Evolutionary conservation across 2,113 vertebrate genomes (phyloP).

Genomic region (Silurus meridionalis): DNA sequence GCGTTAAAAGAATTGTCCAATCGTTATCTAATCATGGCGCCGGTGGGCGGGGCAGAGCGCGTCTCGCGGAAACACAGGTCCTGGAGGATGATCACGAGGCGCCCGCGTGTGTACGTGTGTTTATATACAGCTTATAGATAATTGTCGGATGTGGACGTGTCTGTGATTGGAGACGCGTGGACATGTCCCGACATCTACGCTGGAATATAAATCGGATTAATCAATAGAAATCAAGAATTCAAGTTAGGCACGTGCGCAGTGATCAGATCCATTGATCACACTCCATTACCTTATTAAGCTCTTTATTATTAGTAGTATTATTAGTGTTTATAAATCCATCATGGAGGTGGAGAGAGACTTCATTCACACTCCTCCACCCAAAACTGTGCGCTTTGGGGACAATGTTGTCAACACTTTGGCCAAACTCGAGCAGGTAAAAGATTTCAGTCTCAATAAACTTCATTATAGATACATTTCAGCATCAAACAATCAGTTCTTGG

Average conservation of each 20-base stretch:
- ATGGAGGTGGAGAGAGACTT: conserved; percentile 83
- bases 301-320: too few relatives aligned
- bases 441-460: neutral
- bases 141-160: neutral
- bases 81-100: neutral
- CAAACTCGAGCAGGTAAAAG: conserved; percentile 81
- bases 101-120: neutral
- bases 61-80: neutral
- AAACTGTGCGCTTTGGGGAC: conserved; percentile 89
- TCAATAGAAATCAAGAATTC: neutral
- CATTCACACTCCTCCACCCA: conserved; percentile 79
- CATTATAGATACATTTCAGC: neutral
- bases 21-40: neutral
- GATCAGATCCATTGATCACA: neutral
- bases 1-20: neutral
- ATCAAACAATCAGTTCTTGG: neutral
- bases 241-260: neutral
- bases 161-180: neutral
- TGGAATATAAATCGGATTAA: neutral
- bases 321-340: neutral
- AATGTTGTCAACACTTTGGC: conserved; percentile 79
- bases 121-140: neutral
- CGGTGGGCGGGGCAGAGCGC: neutral
- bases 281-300: too few relatives aligned
- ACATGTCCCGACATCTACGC: conserved; percentile 4